phyloP scores from a whole-genome alignment of 2,797 vertebrate species.

The Chaenodraco wilsoni region DNA sequence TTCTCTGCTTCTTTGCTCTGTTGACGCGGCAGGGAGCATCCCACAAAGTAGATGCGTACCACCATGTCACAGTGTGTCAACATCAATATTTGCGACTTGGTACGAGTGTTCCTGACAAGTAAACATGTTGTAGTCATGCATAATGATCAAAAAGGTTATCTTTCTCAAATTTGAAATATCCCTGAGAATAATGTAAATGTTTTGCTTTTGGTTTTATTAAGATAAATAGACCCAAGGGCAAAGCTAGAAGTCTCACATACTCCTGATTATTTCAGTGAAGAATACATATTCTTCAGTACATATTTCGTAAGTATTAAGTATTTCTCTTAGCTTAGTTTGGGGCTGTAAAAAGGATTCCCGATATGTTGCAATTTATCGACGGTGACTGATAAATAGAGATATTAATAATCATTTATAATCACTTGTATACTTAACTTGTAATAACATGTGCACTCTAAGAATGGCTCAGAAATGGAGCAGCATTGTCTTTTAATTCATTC shows the following conservation, averaged over 20 bases:
- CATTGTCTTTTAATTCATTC: conserved; percentile 63
- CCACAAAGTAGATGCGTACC: background rate
- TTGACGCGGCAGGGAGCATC: conserved; percentile 33
- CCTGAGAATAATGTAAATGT: background rate
- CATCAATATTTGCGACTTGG: conserved; percentile 15
- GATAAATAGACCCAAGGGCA: background rate
- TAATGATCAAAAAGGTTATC: conserved; percentile 17
- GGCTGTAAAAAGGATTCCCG: background rate
- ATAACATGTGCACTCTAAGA: conserved; percentile 4
- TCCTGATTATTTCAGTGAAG: background rate
- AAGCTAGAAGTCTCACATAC: background rate
- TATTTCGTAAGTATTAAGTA: background rate
- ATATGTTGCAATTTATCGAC: background rate
- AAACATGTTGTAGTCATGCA: conserved; percentile 4
- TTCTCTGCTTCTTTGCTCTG: conserved; percentile 24
- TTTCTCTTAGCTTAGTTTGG: background rate
- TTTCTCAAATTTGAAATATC: conserved; percentile 23
- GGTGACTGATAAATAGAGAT: background rate
- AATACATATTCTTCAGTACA: background rate
- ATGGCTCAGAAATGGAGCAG: conserved; percentile 34
- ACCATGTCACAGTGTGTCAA: conserved; percentile 20
- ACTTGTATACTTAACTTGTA: background rate
- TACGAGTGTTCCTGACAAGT: conserved; percentile 27
- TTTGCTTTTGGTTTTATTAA: background rate
- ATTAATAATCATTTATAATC: background rate